Conservation (phyloP, 2,797 vertebrate species). For the Typhlichthys subterraneus region DNA sequence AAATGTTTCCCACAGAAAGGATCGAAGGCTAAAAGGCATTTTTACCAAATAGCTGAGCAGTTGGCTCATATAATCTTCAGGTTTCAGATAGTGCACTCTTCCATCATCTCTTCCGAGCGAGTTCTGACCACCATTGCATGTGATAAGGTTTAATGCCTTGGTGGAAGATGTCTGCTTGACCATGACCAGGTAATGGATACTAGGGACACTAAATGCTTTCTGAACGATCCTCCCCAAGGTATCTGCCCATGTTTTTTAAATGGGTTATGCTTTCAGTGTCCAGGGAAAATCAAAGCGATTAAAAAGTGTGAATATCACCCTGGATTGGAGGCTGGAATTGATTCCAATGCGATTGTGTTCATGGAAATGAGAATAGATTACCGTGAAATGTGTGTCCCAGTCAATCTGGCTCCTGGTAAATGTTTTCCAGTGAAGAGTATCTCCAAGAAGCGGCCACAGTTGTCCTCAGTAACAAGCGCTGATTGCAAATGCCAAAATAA, state of each 20-base stretch:
- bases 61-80: slow-evolving; percentile 9
- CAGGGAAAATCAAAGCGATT: slow-evolving; percentile 43
- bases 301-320: slow-evolving; percentile 35
- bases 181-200: slow-evolving; percentile 29
- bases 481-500: slow-evolving; percentile 54
- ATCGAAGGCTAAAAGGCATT: no score
- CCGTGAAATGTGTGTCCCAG: slow-evolving; percentile 39
- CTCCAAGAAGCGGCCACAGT: slow-evolving; percentile 39
- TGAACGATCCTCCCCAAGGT: slow-evolving; percentile 1
- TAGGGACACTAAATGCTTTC: slow-evolving; percentile 16
- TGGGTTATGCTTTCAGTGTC: slow-evolving; percentile 35
- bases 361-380: slow-evolving; percentile 26
- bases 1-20: no score
- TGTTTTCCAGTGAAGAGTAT: slow-evolving; percentile 43
- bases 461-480: slow-evolving; percentile 37
- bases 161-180: slow-evolving; percentile 23
- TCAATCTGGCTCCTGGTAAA: slow-evolving; percentile 27
- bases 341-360: slow-evolving; percentile 44
- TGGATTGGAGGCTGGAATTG: slow-evolving; percentile 27
- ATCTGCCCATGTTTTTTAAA: slow-evolving; percentile 37
- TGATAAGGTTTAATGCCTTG: slow-evolving; percentile 27
- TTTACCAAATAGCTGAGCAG: no score
- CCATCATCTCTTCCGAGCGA: not conserved
- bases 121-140: slow-evolving; percentile 17
- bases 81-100: slow-evolving; percentile 37